phyloP scores from a whole-genome alignment of 2,113 vertebrate genomes.

The Centropristis striata region DNA sequence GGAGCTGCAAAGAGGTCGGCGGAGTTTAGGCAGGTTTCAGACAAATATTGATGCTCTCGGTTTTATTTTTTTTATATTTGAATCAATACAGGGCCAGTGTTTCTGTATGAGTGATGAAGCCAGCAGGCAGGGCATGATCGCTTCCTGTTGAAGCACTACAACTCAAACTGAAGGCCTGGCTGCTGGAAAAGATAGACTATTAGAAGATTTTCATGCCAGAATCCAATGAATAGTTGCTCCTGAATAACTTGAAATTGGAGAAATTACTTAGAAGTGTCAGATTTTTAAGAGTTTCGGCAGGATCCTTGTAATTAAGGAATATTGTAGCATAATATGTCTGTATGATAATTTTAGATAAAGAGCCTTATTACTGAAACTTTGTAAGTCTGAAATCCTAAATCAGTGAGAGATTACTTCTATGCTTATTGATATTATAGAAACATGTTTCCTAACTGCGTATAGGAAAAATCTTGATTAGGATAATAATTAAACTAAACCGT shows the following conservation, averaged over 20 bases:
- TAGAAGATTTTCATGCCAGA: not conserved
- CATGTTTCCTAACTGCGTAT: no score
- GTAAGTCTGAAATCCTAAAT: no score
- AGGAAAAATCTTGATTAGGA: no score
- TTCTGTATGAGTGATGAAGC: constrained; percentile 28
- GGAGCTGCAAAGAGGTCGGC: constrained; percentile 8
- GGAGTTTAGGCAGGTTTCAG: not conserved
- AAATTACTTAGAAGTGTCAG: not conserved
- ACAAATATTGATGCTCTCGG: constrained; percentile 37
- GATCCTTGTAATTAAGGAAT: not conserved
- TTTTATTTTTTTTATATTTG: constrained; percentile 2
- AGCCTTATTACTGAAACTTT: no score
- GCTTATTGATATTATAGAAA: no score
- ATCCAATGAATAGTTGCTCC: not conserved
- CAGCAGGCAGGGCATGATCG: not conserved
- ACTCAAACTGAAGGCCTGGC: not conserved
- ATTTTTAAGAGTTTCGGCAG: not conserved
- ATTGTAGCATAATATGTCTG: not conserved
- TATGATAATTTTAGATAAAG: not conserved
- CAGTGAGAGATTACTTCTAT: no score
- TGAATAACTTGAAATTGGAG: not conserved
- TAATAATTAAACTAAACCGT: no score
- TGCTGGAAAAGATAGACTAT: not conserved
- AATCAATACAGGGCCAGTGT: constrained; percentile 33
- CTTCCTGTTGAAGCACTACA: constrained; percentile 9